Percentiles rank a stretch among this genome's conserved stretches.
Evolutionary conservation across 2,888 invertebrate species (phyloP).

Genomic region (Polyploca ridens): DNA sequence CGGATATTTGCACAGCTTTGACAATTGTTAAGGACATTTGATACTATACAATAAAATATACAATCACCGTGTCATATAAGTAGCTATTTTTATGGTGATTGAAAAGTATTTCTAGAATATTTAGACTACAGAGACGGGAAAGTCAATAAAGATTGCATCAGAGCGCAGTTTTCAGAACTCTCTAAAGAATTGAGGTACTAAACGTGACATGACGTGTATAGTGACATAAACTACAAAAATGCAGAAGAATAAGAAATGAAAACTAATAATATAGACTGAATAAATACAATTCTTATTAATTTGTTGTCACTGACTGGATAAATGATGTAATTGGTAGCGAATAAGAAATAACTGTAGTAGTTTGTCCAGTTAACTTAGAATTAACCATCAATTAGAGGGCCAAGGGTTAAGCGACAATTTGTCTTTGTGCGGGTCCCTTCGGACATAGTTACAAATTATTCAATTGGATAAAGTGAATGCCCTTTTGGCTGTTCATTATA

Average conservation of each 20-base stretch:
- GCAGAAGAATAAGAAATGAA: background rate
- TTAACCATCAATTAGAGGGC: slow-evolving; percentile 40
- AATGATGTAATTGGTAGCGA: slow-evolving; percentile 16
- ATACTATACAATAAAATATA: slow-evolving; percentile 20
- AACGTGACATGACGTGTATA: too few species aligned
- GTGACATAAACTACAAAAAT: too few species aligned
- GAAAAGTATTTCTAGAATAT: background rate
- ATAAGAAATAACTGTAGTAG: slow-evolving; percentile 11
- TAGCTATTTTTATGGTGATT: background rate
- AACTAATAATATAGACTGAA: background rate
- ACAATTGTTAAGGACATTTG: slow-evolving; percentile 24
- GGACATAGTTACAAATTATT: slow-evolving; percentile 34
- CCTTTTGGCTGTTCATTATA: slow-evolving; percentile 28
- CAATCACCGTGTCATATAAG: background rate
- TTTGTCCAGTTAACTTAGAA: slow-evolving; percentile 35
- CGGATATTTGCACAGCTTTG: slow-evolving; percentile 44
- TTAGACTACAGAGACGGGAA: slow-evolving; percentile 5
- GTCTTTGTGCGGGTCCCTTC: slow-evolving; percentile 44
- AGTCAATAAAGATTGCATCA: background rate
- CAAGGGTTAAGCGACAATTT: slow-evolving; percentile 50
- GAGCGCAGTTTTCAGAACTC: background rate
- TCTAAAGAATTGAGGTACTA: too few species aligned
- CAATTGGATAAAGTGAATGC: slow-evolving; percentile 50
- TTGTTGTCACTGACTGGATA: background rate
- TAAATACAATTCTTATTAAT: slow-evolving; percentile 14